Conservation (phyloP, 2,888 invertebrate species). For the Drosophila glabriapex region DNA sequence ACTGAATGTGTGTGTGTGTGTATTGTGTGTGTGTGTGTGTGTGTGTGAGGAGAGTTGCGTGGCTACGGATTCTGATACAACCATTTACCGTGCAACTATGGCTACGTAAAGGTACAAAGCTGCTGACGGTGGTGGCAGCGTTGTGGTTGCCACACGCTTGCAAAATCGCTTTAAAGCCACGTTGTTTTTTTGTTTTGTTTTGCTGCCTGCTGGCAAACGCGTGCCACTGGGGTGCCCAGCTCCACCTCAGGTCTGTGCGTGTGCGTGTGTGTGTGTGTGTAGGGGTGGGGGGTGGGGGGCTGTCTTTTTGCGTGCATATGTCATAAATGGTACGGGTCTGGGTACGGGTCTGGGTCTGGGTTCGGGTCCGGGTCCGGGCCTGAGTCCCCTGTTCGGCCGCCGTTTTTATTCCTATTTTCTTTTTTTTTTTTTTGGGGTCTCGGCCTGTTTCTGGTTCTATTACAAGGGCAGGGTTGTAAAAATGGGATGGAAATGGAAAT, state of each 20-base stretch:
- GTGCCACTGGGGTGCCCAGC: constrained; percentile 23
- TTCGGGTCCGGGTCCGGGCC: constrained; percentile 4
- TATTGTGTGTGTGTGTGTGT: constrained; percentile 11
- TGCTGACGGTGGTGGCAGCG: constrained; percentile 9
- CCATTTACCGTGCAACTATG: constrained; percentile 45
- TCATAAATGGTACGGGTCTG: constrained; percentile 60
- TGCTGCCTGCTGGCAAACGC: constrained; percentile 20
- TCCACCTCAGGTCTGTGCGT: constrained; percentile 11
- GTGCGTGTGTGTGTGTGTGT: not conserved
- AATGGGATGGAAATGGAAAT: constrained; percentile 65
- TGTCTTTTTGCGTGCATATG: constrained; percentile 60
- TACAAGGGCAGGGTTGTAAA: constrained; percentile 55
- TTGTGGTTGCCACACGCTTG: constrained; percentile 49
- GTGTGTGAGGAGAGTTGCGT: constrained; percentile 34
- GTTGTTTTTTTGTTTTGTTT: constrained; percentile 35
- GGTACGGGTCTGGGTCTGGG: not conserved
- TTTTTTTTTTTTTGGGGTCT: constrained; percentile 22
- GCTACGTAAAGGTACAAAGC: not conserved
- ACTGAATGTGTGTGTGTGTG: not conserved
- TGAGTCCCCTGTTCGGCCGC: constrained; percentile 5
- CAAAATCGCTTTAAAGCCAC: constrained; percentile 69
- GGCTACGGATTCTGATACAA: constrained; percentile 57
- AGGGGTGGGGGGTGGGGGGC: not conserved
- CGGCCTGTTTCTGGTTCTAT: constrained; percentile 29
- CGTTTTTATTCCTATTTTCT: not conserved